Conservation (phyloP, 2,888 invertebrate species). For the Rhorus exstirpatorius region DNA sequence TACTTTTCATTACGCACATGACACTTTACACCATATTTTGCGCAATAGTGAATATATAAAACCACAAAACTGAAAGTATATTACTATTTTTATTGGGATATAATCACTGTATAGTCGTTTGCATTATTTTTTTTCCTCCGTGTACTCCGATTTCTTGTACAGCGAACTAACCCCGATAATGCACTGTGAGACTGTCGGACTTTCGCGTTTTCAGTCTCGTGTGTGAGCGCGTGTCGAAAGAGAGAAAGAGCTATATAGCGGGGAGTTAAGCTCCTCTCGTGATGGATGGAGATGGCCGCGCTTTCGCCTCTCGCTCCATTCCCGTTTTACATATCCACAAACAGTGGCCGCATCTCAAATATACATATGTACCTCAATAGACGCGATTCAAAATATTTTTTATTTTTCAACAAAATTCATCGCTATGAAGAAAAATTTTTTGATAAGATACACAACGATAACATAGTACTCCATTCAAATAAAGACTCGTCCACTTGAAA, state of each 20-base stretch:
- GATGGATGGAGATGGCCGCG: conserved; percentile 85
- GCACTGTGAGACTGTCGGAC: conserved; percentile 81
- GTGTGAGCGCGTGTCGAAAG: conserved; percentile 79
- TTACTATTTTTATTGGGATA: too few species aligned
- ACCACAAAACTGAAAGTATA: too few species aligned
- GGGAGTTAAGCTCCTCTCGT: conserved; percentile 68
- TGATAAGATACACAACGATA: too few species aligned
- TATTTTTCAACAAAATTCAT: conserved; percentile 34
- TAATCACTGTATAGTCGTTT: too few species aligned
- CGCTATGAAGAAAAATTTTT: too few species aligned
- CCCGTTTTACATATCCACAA: conserved; percentile 76
- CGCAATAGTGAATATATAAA: too few species aligned
- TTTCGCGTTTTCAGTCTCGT: conserved; percentile 75
- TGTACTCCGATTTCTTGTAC: neutral
- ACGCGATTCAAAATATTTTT: conserved; percentile 52
- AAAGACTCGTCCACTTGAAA: too few species aligned
- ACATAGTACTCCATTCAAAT: too few species aligned
- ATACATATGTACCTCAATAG: conserved; percentile 2
- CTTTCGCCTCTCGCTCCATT: conserved; percentile 75
- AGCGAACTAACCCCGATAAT: conserved; percentile 67
- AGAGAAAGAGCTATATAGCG: conserved; percentile 10
- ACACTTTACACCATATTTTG: too few species aligned
- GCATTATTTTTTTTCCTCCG: too few species aligned
- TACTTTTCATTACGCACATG: too few species aligned
- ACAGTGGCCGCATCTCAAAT: conserved; percentile 35